Percentiles rank a stretch among this genome's conserved stretches.
Evolutionary conservation across 2,888 invertebrate genomes (phyloP).

Genomic region (Perdita meconis): DNA sequence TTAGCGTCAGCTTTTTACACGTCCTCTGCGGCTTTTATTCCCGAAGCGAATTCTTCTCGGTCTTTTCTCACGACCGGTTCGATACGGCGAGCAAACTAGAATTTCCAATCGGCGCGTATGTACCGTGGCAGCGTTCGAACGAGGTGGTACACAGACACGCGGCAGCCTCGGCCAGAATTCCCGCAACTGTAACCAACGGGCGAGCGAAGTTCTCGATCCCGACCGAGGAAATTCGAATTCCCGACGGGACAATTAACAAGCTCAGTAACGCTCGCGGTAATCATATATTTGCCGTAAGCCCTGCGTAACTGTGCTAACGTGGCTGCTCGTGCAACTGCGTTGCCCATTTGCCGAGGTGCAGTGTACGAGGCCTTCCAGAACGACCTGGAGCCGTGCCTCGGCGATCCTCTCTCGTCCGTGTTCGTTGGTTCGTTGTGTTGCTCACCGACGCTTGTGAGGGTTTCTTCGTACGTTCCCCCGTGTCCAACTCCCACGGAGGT

Average conservation of each 20-base stretch:
- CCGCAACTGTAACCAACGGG: constrained; percentile 37
- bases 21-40: too few relatives aligned
- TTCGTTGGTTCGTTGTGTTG: not conserved
- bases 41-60: not conserved
- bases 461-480: constrained; percentile 1
- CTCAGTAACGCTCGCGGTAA: constrained; percentile 57
- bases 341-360: constrained; percentile 43
- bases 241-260: constrained; percentile 65
- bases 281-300: constrained; percentile 64
- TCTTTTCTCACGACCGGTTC: not conserved
- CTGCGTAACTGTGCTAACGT: constrained; percentile 51
- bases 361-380: constrained; percentile 15
- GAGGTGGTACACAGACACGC: not conserved
- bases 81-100: not conserved
- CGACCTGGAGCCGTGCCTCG: not conserved
- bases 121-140: not conserved
- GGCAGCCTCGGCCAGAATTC: constrained; percentile 29
- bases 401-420: not conserved
- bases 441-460: not conserved
- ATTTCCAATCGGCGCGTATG: constrained; percentile 9
- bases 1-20: too few relatives aligned
- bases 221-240: constrained; percentile 65
- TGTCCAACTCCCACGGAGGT: constrained; percentile 6
- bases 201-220: constrained; percentile 32
- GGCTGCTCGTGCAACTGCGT: constrained; percentile 37